Evolutionary conservation across 2,113 vertebrate species (phyloP), one percentile per base, ranked within the genome.

Genomic region (Ailurus styani): DNA sequence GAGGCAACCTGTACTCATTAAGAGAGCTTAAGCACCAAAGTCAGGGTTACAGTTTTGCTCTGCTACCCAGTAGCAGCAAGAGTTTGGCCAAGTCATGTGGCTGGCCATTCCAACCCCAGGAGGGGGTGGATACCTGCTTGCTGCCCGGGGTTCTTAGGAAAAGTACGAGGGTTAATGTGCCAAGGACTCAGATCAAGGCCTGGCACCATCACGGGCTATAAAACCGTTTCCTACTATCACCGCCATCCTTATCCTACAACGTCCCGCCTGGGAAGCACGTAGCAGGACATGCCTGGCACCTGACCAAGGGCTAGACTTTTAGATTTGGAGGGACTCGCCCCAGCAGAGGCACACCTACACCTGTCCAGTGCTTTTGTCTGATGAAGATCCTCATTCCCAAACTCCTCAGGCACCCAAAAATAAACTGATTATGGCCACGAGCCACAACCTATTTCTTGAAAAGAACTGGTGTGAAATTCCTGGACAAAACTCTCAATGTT

Each of bases 121-220:
- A 60, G 23, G 29, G 37, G 2, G 12, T 2, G 40, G 31, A 11
- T 0, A 0, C 7, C 5, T 4, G 10, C 57, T 20, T 2, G 2
- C 47, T 18, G 50, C 79, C 62, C 40, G 0, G 37, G 23, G 47
- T 42, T 73, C 73, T 45, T 6, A 15, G 82, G 86, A 91, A 29
- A 60, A 34, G 4, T 7, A 34, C 27, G 31, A 47, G 21, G 57
- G 60, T 21, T 14, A 20, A 45, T 0, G 17, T 7, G 47, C 70
- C 68, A 12, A 83, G 50, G n/a, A 55, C 40, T 73, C 60, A 8
- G 60, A 11, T 31, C 62, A 37, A 29, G 91, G 89, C 50, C 70
- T 7, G 11, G 45, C 0, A 18, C 21, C 1, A 27, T n/a, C 4
- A 5, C 1, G 1, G 0, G 2, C 17, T 37, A 6, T 17, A 66